These are phyloP conservation scores for Sarcophaga caerulescens DNA, from an alignment of 2,888 invertebrate genomes.

Conservation along the genomic window DNA sequence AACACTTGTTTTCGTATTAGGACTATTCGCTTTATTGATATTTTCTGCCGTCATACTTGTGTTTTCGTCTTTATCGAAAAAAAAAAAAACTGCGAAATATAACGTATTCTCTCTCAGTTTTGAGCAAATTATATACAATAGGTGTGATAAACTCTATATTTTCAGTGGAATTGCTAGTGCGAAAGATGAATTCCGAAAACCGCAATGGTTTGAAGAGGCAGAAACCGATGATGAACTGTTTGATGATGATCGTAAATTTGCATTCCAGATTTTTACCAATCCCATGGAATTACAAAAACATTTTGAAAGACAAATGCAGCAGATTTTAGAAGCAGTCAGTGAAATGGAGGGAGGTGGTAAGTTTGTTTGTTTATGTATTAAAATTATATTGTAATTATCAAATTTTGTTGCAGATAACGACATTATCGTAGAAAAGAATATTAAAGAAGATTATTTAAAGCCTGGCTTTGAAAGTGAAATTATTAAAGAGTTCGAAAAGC, in stretches of 20 bases:
- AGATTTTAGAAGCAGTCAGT: slow-evolving; percentile 82
- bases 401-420: slow-evolving; percentile 69
- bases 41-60: no score
- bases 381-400: neutral
- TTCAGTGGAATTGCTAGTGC: slow-evolving; percentile 65
- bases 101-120: no score
- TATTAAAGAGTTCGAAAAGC: slow-evolving; percentile 76
- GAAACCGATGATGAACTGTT: slow-evolving; percentile 81
- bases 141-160: no score
- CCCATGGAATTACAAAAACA: slow-evolving; percentile 84
- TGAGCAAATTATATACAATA: no score
- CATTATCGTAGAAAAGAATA: slow-evolving; percentile 76
- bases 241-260: slow-evolving; percentile 79
- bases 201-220: slow-evolving; percentile 81
- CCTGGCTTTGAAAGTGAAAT: slow-evolving; percentile 80
- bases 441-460: slow-evolving; percentile 83
- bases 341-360: slow-evolving; percentile 77
- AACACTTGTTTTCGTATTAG: no score
- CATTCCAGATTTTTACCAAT: slow-evolving; percentile 83
- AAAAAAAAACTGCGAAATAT: no score
- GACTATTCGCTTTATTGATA: no score
- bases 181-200: slow-evolving; percentile 80
- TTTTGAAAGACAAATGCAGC: slow-evolving; percentile 84
- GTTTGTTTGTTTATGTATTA: slow-evolving; percentile 1
- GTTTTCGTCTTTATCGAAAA: no score